Conservation (phyloP, 2,113 vertebrate genomes). For the Poeciliopsis prolifica region DNA sequence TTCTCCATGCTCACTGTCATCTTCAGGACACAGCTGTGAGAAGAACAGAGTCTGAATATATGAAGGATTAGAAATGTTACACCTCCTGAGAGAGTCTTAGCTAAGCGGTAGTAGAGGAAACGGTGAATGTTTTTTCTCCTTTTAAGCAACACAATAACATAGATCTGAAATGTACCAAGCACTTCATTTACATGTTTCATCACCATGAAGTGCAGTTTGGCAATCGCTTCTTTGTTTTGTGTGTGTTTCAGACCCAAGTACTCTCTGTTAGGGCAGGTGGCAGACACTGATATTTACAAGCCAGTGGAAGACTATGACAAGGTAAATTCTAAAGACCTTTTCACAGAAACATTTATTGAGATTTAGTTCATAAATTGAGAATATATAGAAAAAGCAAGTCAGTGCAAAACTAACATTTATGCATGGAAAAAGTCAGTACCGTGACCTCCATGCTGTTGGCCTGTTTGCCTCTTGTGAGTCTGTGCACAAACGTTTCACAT, state of each 20-base stretch:
- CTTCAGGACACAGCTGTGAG: conserved; percentile 91
- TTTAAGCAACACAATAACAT: neutral
- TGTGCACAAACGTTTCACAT: neutral
- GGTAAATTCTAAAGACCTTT: conserved; percentile 69
- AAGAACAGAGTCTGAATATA: neutral
- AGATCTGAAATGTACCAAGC: neutral
- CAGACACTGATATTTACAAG: conserved; percentile 87
- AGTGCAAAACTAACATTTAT: too few species aligned
- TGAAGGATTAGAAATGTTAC: neutral
- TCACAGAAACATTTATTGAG: neutral
- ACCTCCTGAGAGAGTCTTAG: neutral
- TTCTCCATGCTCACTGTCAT: conserved; percentile 90
- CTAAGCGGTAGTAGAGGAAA: neutral
- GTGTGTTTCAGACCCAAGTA: conserved; percentile 85
- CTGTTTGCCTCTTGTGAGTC: neutral
- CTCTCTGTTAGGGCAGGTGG: conserved; percentile 88
- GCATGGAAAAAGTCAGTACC: neutral
- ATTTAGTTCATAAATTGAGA: too few species aligned
- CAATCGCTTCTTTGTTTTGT: neutral
- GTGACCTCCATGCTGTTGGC: neutral
- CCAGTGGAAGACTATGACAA: conserved; percentile 85
- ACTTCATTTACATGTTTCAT: neutral
- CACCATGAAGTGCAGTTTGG: neutral
- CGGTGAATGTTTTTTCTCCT: neutral
- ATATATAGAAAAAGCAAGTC: too few species aligned